Base-by-base conservation (phyloP, 1,140 invertebrate species). In the Rhopalosiphum padi region DNA sequence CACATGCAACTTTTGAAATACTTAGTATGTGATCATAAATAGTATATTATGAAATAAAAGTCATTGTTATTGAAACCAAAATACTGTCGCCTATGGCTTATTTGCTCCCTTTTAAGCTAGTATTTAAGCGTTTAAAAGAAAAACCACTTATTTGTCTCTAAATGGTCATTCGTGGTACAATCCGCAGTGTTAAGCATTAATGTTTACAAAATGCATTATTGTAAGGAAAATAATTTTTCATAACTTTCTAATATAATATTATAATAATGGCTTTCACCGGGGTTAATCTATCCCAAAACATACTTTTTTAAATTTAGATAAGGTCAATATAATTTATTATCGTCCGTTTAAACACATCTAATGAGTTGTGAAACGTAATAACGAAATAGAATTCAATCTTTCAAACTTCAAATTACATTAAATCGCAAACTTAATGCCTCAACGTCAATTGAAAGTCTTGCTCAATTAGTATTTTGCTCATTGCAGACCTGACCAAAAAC, bases 371-470 rank as follows among this genome's bases (percentile, higher is more conserved):
- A n/a, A 77, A 77, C 60, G 15, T 77, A 77, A 77, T 77, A 77
- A 77, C 30, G 4, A 77, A 77, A 77, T 77, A 35, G 30, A 5
- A 77, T 77, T 77, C 11, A n/a, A 77, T 77, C n/a, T 77, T 77
- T n/a, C n/a, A 77, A n/a, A 77, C 60, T n/a, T n/a, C 15, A 77
- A 77, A 77, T 77, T 77, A n/a, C n/a, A 77, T 77, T 77, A 77
- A 18, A 77, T 77, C 6, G 30, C 21, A 5, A 77, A 77, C 15
- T n/a, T 77, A 77, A 77, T 77, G 60, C 30, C 30, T 77, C 60
- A 77, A n/a, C 30, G 15, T 77, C 60, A 77, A 77, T 77, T 77
- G 60, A 77, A 77, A 77, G n/a, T n/a, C 60, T 77, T 77, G 60
- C n/a, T 77, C n/a, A 77, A 77, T n/a, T 77, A 77, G 60, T 77